Evolutionary conservation across 2,888 invertebrate genomes (phyloP).

Genomic region (Aphodius granarius): DNA sequence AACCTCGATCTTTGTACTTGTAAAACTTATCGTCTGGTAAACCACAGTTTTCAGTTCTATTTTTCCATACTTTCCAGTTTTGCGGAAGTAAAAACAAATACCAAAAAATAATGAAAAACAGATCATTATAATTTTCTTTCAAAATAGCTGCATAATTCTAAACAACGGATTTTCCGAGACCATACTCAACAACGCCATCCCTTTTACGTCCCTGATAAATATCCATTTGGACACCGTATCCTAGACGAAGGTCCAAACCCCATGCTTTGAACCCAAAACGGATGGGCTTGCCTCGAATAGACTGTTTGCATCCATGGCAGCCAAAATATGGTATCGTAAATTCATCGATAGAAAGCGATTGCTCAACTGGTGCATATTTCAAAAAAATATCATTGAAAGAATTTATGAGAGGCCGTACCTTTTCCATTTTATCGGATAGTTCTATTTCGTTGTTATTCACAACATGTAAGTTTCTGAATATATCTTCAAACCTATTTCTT

Average conservation of each 20-base stretch:
- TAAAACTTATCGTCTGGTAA: background rate
- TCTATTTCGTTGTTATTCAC: background rate
- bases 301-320: background rate
- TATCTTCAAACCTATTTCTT: conserved; percentile 1
- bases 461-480: background rate
- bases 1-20: background rate
- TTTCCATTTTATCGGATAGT: background rate
- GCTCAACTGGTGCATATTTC: background rate
- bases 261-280: conserved; percentile 1
- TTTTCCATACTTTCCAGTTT: background rate
- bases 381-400: background rate
- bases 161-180: background rate
- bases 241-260: background rate
- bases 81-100: background rate
- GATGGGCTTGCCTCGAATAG: background rate
- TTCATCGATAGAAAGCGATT: background rate
- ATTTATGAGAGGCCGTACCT: background rate
- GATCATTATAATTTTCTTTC: background rate
- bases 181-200: background rate
- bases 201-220: background rate
- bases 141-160: background rate
- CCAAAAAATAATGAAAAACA: background rate
- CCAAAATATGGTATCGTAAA: background rate
- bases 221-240: background rate
- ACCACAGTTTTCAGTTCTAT: background rate